A percentile compares a stretch with the other conserved stretches of the same genome.
These are phyloP conservation scores for Rhagoletis pomonella DNA, from an alignment of 1,140 invertebrate genomes.

Conservation along the genomic window DNA sequence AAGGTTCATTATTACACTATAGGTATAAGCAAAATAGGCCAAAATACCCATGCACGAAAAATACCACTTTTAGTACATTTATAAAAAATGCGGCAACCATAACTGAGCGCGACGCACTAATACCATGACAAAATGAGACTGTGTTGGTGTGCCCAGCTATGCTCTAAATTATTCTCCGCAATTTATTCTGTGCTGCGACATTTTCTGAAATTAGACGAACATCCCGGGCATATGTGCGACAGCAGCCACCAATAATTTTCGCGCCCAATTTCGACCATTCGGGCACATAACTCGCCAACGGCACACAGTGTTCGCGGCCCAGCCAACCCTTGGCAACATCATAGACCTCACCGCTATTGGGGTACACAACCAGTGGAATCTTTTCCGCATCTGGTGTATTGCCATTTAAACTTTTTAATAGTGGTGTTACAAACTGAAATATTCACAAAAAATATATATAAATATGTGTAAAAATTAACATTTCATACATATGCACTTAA, in stretches of 20 bases:
- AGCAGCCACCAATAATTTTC: slow-evolving; percentile 86
- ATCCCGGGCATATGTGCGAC: slow-evolving; percentile 81
- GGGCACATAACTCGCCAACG: slow-evolving; percentile 78
- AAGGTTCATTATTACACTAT: too few species aligned
- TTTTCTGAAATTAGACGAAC: slow-evolving; percentile 76
- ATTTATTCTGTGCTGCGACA: slow-evolving; percentile 67
- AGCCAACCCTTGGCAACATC: slow-evolving; percentile 77
- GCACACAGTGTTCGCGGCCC: slow-evolving; percentile 75
- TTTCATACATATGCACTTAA: too few species aligned
- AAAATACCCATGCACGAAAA: too few species aligned
- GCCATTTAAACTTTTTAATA: slow-evolving; percentile 77
- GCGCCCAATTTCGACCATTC: slow-evolving; percentile 84
- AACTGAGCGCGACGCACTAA: too few species aligned
- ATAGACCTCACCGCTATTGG: slow-evolving; percentile 83
- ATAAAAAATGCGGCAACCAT: too few species aligned
- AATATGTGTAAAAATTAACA: too few species aligned
- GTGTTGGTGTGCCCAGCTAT: too few species aligned
- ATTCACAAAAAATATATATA: too few species aligned
- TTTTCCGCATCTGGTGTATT: slow-evolving; percentile 62
- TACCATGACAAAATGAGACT: too few species aligned
- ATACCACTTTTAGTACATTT: too few species aligned
- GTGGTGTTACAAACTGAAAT: slow-evolving; percentile 74
- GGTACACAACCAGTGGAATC: slow-evolving; percentile 81
- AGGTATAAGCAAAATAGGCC: too few species aligned
- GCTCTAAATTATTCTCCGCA: slow-evolving; percentile 56